Conservation (phyloP, 1,140 invertebrate species). For the Bombus picipes region DNA sequence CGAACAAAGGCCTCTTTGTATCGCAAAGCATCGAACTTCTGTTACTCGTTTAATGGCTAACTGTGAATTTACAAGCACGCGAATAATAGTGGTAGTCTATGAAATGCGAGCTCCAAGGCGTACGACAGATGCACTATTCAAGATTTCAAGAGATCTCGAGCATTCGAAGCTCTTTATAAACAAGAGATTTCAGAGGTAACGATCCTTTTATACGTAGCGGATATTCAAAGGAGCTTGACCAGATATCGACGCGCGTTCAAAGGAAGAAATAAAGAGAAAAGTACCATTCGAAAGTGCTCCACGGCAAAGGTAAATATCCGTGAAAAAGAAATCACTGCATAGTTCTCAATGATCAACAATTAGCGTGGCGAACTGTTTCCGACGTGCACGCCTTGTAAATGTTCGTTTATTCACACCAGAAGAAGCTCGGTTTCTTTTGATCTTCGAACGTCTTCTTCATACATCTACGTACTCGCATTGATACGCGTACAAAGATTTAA, state of each 20-base stretch:
- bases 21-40: constrained; percentile 26
- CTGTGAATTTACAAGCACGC: constrained; percentile 34
- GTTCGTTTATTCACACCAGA: constrained; percentile 60
- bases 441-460: constrained; percentile 44
- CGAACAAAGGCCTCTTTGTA: constrained; percentile 17
- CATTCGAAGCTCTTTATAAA: constrained; percentile 22
- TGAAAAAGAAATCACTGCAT: constrained; percentile 64
- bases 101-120: not conserved
- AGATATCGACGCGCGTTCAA: constrained; percentile 29
- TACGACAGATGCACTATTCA: constrained; percentile 44
- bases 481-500: not conserved
- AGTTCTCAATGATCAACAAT: constrained; percentile 71
- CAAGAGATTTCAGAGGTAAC: constrained; percentile 36
- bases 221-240: constrained; percentile 38
- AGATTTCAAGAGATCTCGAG: constrained; percentile 39
- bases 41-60: constrained; percentile 46
- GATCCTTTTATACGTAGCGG: constrained; percentile 22
- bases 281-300: not conserved
- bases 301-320: constrained; percentile 52
- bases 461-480: not conserved
- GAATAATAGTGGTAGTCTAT: constrained; percentile 18
- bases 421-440: constrained; percentile 68
- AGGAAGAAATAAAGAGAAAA: constrained; percentile 7
- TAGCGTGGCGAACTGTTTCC: constrained; percentile 69
- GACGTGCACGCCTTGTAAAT: constrained; percentile 43